These are phyloP conservation scores for Cervus canadensis DNA, from an alignment of 2,113 vertebrate genomes.

Conservation along the genomic window DNA sequence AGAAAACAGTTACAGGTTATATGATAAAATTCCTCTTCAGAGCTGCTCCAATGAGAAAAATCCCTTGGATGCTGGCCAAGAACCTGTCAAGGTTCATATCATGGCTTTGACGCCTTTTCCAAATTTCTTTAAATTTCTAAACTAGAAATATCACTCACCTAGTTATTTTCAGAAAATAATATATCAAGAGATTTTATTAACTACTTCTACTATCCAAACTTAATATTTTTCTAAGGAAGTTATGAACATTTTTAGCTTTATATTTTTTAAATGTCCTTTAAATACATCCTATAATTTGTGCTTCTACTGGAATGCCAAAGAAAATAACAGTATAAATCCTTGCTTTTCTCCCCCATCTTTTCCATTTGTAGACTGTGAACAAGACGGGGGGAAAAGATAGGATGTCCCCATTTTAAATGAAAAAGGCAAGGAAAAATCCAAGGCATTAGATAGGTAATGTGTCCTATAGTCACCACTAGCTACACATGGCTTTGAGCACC, in stretches of 20 bases:
- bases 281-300: background rate
- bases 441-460: background rate
- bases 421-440: background rate
- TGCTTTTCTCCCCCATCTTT: background rate
- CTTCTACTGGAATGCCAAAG: background rate
- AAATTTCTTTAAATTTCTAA: background rate
- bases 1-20: slow-evolving; percentile 41
- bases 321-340: background rate
- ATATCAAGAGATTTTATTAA: background rate
- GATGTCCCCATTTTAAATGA: background rate
- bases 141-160: background rate
- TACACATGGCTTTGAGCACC: fast-evolving
- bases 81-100: background rate
- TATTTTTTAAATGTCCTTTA: background rate
- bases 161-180: background rate
- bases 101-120: background rate
- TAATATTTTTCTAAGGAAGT: background rate
- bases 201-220: background rate
- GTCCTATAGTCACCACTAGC: background rate
- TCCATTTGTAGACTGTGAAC: background rate
- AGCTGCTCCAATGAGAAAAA: background rate
- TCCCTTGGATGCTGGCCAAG: background rate
- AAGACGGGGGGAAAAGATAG: background rate
- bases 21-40: slow-evolving; percentile 43
- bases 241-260: background rate